Evolutionary conservation across 2,113 vertebrate species (phyloP), one percentile per base, ranked within the genome.

Genomic region (Henicopernis longicauda): DNA sequence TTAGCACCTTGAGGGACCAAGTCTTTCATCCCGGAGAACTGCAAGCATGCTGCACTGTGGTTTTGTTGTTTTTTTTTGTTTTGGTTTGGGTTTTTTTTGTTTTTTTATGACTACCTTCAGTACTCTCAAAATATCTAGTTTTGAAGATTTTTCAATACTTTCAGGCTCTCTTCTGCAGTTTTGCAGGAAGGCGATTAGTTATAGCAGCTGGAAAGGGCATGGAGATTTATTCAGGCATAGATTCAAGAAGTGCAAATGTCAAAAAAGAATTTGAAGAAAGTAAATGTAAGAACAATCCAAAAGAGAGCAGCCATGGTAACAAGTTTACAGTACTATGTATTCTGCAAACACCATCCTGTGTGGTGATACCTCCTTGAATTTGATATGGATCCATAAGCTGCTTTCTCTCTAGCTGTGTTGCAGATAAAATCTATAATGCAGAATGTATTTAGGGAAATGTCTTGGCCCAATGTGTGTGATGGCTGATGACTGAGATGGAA

Each of bases 241-340:
- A 90, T 67, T 93, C n/a, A 59, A 86, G 91, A 93, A 96, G 92
- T 83, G 67, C 83, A 98, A 98, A 98, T 97, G 96, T 97, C 88
- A 97, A 78, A 96, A 93, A 89, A 89, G 74, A 93, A 91, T 45
- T 32, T 61, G 77, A 87, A 89, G 65, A 90, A 90, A 89, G 73
- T 69, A 86, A 96, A 94, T 85, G 71, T 26, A 83, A 80, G 67
- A 93, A 18, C 31, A 81, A 59, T 40, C 65, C 42, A 80, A 57
- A 83, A 63, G 34, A 95, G 36, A 95, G 79, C 70, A 62, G 61
- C 38, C 32, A 62, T 65, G 71, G 76, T 77, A 90, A 69, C n/a
- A 84, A 67, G 71, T 79, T 47, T 77, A 80, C 52, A 81, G 78
- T 21, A 20, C 59, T 59, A 61, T 32, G 13, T 76, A 50, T 76